Evolutionary conservation across 2,113 vertebrate species (phyloP).

Genomic region (Seriola dumerili): DNA sequence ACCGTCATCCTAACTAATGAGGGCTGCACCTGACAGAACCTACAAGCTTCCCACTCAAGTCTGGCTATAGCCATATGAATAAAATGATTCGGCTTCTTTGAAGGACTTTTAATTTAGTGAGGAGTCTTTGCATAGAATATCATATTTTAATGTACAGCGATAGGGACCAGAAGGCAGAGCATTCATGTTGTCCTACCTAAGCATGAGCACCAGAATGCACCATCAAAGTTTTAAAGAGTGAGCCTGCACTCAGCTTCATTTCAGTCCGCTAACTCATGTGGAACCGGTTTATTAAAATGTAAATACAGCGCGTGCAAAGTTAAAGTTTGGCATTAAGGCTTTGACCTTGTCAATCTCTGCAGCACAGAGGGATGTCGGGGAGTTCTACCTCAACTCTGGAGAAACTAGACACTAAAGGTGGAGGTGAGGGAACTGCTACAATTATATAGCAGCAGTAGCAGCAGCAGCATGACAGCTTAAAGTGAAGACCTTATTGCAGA

Average conservation of each 20-base stretch:
- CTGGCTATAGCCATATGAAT: neutral
- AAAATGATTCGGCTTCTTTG: neutral
- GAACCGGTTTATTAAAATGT: conserved; percentile 32
- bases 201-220: conserved; percentile 12
- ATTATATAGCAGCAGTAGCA: neutral
- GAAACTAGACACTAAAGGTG: conserved; percentile 19
- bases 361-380: neutral
- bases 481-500: neutral
- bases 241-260: conserved; percentile 2
- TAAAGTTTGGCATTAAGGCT: neutral
- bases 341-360: neutral
- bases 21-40: neutral
- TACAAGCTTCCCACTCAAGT: neutral
- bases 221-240: neutral
- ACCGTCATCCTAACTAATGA: neutral
- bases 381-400: neutral
- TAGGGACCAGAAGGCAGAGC: neutral
- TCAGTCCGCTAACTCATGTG: conserved; percentile 4
- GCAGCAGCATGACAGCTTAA: neutral
- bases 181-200: neutral
- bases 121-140: neutral
- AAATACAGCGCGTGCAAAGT: conserved; percentile 10
- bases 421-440: neutral
- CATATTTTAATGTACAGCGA: neutral
- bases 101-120: too few species aligned